These are phyloP conservation scores for Drosophila aldrichi DNA, from an alignment of 2,888 invertebrate genomes.

Conservation along the genomic window DNA sequence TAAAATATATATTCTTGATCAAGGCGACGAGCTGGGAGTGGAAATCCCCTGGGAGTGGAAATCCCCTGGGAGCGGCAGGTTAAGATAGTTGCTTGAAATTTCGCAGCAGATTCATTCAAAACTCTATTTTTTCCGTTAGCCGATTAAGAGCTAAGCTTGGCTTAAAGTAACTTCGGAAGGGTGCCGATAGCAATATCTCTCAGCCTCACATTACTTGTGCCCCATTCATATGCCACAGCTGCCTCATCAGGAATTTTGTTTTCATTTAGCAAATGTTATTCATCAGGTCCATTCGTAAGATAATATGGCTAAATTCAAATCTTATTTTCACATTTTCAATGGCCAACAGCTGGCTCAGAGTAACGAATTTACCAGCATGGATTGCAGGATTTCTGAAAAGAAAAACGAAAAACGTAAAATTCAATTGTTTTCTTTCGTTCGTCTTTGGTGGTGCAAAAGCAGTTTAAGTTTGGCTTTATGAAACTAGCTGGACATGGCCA, in stretches of 20 bases:
- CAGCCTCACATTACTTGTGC: too few species aligned
- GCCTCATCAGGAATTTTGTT: not conserved
- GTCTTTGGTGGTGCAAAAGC: not conserved
- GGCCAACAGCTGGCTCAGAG: constrained; percentile 2
- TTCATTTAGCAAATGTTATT: not conserved
- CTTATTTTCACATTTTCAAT: not conserved
- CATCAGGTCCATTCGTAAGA: not conserved
- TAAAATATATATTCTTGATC: too few species aligned
- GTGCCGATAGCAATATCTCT: not conserved
- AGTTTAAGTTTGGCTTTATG: constrained; percentile 39
- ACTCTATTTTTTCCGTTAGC: not conserved
- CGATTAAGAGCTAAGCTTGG: not conserved
- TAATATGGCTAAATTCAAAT: constrained; percentile 1
- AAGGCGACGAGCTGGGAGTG: too few species aligned
- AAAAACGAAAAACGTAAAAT: not conserved
- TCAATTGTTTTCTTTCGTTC: not conserved
- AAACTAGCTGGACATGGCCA: constrained; percentile 26
- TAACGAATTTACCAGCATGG: not conserved
- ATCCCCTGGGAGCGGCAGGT: too few species aligned
- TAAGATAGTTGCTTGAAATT: not conserved
- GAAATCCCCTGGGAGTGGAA: too few species aligned
- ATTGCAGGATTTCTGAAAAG: constrained; percentile 10
- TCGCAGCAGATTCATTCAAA: not conserved
- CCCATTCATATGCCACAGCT: too few species aligned
- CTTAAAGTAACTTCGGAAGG: not conserved